Conservation (phyloP, 2,113 vertebrate genomes). For the Chionodraco myersi region DNA sequence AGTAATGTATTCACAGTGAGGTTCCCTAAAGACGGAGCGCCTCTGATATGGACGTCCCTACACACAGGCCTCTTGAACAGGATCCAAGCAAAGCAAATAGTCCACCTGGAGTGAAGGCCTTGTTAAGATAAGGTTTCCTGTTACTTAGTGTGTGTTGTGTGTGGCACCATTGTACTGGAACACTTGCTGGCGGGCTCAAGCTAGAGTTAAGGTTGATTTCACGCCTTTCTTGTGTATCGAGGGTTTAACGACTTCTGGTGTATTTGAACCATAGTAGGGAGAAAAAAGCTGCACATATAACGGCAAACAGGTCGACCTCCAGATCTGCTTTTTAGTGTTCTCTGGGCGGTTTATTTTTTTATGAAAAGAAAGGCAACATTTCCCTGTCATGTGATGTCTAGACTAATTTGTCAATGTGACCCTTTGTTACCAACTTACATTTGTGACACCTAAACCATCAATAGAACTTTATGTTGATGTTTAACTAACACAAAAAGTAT, state of each 20-base stretch:
- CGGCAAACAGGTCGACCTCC: background rate
- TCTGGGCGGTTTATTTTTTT: background rate
- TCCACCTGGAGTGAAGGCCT: slow-evolving; percentile 64
- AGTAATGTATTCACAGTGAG: slow-evolving; percentile 59
- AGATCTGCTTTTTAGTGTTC: background rate
- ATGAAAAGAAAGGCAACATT: background rate
- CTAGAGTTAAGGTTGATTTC: slow-evolving; percentile 6
- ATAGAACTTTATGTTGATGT: no score
- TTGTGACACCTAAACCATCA: slow-evolving; percentile 2
- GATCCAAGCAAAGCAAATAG: slow-evolving; percentile 74
- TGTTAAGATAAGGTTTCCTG: slow-evolving; percentile 70
- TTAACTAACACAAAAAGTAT: background rate
- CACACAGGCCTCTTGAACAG: slow-evolving; percentile 61
- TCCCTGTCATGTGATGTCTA: background rate
- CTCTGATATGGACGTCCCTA: slow-evolving; percentile 44
- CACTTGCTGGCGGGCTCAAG: slow-evolving; percentile 10
- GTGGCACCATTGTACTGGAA: slow-evolving; percentile 21
- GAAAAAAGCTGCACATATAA: background rate
- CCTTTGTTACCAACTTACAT: slow-evolving; percentile 11
- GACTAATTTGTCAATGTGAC: background rate
- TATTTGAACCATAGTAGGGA: background rate
- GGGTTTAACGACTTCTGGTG: background rate
- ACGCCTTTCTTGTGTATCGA: background rate
- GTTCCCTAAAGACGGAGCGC: slow-evolving; percentile 40
- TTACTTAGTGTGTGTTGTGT: slow-evolving; percentile 21